Evolutionary conservation across 2,113 vertebrate species (phyloP).

Genomic region (Fregata magnificens): DNA sequence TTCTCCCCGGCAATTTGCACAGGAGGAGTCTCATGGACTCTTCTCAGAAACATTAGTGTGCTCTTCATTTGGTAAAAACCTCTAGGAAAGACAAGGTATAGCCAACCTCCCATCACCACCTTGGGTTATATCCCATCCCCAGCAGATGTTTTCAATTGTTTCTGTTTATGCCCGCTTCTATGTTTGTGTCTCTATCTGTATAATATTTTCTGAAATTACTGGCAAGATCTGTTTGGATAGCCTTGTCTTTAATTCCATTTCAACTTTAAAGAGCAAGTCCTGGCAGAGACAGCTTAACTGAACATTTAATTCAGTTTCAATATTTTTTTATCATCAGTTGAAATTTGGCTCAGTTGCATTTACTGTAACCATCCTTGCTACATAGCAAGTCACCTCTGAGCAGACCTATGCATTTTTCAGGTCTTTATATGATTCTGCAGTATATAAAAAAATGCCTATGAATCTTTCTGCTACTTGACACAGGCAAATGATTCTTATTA

Average conservation of each 20-base stretch:
- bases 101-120: not conserved
- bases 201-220: not conserved
- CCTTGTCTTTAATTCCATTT: not conserved
- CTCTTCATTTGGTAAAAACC: not conserved
- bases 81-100: not conserved
- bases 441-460: rapidly evolving
- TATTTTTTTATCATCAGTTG: not conserved
- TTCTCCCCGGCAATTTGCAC: not conserved
- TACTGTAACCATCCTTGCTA: not conserved
- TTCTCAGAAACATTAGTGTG: not conserved
- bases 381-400: not conserved
- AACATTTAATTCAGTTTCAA: not conserved
- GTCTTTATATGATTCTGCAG: not conserved
- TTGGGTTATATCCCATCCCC: not conserved
- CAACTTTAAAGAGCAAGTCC: not conserved
- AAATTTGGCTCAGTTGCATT: not conserved
- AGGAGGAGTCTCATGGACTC: not conserved
- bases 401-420: not conserved
- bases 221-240: not conserved
- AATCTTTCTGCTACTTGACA: not conserved
- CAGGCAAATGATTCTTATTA: not conserved
- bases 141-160: not conserved
- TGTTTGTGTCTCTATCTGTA: not conserved
- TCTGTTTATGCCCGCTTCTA: not conserved
- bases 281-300: not conserved